These are phyloP conservation scores for Aethina tumida DNA, from an alignment of 1,140 invertebrate genomes.

Conservation along the genomic window DNA sequence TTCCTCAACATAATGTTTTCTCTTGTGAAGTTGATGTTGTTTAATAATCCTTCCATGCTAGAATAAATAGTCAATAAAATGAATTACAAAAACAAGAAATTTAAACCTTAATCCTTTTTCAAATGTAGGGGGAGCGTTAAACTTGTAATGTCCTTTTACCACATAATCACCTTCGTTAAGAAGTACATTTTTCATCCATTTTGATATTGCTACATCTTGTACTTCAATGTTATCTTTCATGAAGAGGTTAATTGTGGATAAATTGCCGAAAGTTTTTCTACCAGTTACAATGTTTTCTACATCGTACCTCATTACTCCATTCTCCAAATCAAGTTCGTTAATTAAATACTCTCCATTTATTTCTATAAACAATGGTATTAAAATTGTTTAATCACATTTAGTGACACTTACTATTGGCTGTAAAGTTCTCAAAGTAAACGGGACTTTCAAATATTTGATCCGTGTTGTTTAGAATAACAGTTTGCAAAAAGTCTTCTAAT, in stretches of 20 bases:
- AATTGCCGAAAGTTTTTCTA: constrained; percentile 27
- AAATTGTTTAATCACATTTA: too few relatives aligned
- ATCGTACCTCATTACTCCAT: constrained; percentile 36
- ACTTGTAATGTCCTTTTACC: constrained; percentile 19
- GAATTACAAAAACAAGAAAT: not conserved
- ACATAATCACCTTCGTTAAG: constrained; percentile 18
- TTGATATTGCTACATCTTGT: constrained; percentile 32
- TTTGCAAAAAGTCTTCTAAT: constrained; percentile 21
- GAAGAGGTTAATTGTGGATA: constrained; percentile 27
- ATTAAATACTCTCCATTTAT: constrained; percentile 29
- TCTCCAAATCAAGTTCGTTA: constrained; percentile 35
- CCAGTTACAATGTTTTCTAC: constrained; percentile 30
- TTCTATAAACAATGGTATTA: constrained; percentile 17
- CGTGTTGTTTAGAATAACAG: constrained; percentile 22
- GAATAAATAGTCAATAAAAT: constrained; percentile 3
- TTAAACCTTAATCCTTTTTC: constrained; percentile 21
- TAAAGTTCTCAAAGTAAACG: constrained; percentile 18
- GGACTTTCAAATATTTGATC: constrained; percentile 27
- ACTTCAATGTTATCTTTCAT: constrained; percentile 26
- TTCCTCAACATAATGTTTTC: too few relatives aligned
- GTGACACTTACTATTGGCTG: not conserved
- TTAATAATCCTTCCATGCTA: too few relatives aligned
- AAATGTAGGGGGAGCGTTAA: constrained; percentile 19
- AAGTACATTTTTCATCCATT: constrained; percentile 36
- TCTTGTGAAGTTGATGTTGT: too few relatives aligned